Evolutionary conservation across 2,888 invertebrate genomes (phyloP), one percentile per base, ranked within the genome.

Genomic region (Tenthredo distinguenda): DNA sequence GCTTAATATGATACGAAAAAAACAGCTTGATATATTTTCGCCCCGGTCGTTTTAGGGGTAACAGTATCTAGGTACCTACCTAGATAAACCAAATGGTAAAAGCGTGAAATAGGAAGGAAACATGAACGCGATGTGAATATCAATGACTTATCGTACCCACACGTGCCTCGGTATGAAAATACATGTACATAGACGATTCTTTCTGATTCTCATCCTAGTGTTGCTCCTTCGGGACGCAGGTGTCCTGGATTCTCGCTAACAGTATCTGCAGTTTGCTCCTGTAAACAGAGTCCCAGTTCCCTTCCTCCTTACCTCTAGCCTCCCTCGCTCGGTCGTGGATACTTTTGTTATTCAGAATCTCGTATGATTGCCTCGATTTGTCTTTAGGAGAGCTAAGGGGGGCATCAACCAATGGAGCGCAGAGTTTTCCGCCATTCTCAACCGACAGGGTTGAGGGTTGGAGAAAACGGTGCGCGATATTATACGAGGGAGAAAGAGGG

Each of bases 341-440:
- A 88, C 88, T 88, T 88, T 88, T 88, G 88, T 88, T 88, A 88
- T 88, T 88, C 88, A 88, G 88, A 88, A 88, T 88, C 88, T 88
- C 88, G 88, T 87, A 87, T 87, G 88, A 88, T 88, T 88, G 88
- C 88, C 87, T 86, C 87, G 87, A 88, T 88, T 88, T 88, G 88
- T 88, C 87, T 88, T 88, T 87, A 86, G 86, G 77, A 62, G 86
- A 85, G 85, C 84, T 85, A 77, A 81, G 82, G 77, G 85, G 85
- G 77, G 68, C 58, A 58, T 85, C 81, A 72, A 85, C 85, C 85
- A 85, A 85, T 85, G 40, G 85, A 85, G 82, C 81, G 55, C 68
- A 50, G 82, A 85, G 81, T 85, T 85, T 85, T 79, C 82, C 85
- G 85, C 71, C 79, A 68, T 79, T 77, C 85, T 77, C 62, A 81